These are phyloP conservation scores for Orycteropus afer DNA, from an alignment of 2,113 vertebrate genomes.

Conservation along the genomic window DNA sequence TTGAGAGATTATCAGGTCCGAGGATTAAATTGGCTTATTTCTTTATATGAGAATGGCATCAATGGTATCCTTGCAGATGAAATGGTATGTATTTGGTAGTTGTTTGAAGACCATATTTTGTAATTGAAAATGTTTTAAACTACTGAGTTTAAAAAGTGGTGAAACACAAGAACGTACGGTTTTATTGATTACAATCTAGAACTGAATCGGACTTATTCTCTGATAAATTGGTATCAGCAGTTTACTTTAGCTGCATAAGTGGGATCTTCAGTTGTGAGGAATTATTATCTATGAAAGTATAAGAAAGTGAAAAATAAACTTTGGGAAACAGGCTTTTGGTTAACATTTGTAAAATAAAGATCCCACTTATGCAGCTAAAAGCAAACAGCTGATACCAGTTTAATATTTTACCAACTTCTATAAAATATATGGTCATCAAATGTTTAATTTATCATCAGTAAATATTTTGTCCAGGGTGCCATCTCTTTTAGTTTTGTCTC, in stretches of 20 bases:
- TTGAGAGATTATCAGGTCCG: conserved; percentile 97
- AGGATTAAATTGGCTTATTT: conserved; percentile 99
- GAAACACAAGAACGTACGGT: neutral
- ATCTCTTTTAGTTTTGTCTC: neutral
- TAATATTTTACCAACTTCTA: neutral
- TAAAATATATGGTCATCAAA: neutral
- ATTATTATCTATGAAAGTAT: neutral
- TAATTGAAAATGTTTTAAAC: neutral
- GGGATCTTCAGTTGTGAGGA: neutral
- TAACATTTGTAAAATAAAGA: neutral
- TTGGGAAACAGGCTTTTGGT: conserved; percentile 3
- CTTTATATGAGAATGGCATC: conserved; percentile 99
- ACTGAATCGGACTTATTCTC: neutral
- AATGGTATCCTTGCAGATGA: conserved; percentile 99
- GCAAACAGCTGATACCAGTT: neutral
- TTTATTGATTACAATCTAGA: neutral
- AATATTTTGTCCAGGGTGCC: neutral
- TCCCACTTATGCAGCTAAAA: neutral
- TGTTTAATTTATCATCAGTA: neutral
- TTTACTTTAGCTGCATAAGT: neutral
- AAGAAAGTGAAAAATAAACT: neutral
- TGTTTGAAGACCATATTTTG: neutral
- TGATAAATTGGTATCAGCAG: neutral
- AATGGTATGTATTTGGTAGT: conserved; percentile 90
- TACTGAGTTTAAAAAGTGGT: conserved; percentile 28